Evolutionary conservation across 2,113 vertebrate genomes (phyloP).

Genomic region (Ctenomys sociabilis): DNA sequence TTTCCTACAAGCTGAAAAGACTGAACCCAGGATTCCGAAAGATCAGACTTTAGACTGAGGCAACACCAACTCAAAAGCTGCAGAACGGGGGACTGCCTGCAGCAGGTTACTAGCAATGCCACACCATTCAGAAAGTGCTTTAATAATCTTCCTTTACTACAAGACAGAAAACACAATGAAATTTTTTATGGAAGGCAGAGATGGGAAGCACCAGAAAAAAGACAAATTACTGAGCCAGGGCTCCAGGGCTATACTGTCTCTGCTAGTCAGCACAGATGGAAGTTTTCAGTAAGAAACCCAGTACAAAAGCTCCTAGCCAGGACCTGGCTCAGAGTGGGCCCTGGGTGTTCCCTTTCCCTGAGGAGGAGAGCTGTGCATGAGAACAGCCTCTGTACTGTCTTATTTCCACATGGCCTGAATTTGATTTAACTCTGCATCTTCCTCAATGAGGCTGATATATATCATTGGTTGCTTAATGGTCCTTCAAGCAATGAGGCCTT

Average conservation of each 20-base stretch:
- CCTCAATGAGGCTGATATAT: constrained; percentile 62
- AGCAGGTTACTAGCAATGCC: not conserved
- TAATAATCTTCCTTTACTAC: not conserved
- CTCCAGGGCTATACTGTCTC: not conserved
- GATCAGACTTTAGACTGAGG: not conserved
- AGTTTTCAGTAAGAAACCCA: not conserved
- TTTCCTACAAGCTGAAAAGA: not conserved
- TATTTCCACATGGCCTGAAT: constrained; percentile 59
- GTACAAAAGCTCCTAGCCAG: not conserved
- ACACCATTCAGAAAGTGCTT: not conserved
- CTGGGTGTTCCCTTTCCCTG: not conserved
- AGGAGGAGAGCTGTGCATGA: not conserved
- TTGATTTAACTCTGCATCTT: constrained; percentile 67
- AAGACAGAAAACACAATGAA: not conserved
- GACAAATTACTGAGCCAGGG: not conserved
- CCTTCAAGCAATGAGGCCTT: constrained; percentile 63
- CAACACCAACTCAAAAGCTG: not conserved
- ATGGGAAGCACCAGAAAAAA: not conserved
- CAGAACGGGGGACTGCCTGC: not conserved
- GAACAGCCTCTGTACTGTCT: constrained; percentile 36
- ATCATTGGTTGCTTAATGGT: constrained; percentile 70
- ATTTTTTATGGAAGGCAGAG: not conserved
- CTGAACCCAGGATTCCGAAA: not conserved
- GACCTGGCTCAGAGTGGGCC: not conserved
- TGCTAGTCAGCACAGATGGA: not conserved